A percentile compares a stretch with the other conserved stretches of the same genome.
phyloP scores from a whole-genome alignment of 2,113 vertebrate genomes.

The Colinus virginianus region DNA sequence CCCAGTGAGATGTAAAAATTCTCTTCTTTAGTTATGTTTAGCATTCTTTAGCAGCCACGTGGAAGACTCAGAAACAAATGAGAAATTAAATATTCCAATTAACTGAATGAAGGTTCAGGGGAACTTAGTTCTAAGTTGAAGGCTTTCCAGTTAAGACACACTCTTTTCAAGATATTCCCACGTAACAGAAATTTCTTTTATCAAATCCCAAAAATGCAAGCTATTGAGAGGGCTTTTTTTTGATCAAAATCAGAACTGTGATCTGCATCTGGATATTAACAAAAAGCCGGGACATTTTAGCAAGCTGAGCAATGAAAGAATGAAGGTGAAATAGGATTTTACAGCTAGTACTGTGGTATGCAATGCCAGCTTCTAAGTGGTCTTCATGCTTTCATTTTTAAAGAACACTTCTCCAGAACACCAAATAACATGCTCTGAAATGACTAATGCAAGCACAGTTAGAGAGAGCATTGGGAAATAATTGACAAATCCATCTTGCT shows the following conservation, averaged over 20 bases:
- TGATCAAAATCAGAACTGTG: neutral
- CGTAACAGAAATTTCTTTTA: neutral
- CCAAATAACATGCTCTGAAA: neutral
- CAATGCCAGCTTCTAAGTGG: neutral
- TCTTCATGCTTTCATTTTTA: neutral
- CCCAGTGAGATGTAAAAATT: neutral
- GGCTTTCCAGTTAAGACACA: neutral
- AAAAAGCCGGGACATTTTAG: neutral
- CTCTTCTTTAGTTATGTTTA: neutral
- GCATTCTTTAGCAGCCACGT: neutral
- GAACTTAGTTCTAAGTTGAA: neutral
- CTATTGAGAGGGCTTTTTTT: neutral
- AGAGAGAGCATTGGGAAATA: neutral
- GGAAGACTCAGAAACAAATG: neutral
- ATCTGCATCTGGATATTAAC: neutral
- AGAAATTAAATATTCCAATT: neutral
- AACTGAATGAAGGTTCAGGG: neutral
- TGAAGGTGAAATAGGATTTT: neutral
- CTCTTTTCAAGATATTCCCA: neutral
- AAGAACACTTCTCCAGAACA: neutral
- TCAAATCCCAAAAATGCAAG: neutral
- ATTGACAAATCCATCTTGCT: neutral
- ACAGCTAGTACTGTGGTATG: neutral
- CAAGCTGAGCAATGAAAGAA: neutral
- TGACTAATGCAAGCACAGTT: neutral